Percentiles rank a stretch among this genome's conserved stretches.
These are phyloP conservation scores for Drosophila saltans DNA, from an alignment of 1,140 invertebrate genomes.

Conservation along the genomic window DNA sequence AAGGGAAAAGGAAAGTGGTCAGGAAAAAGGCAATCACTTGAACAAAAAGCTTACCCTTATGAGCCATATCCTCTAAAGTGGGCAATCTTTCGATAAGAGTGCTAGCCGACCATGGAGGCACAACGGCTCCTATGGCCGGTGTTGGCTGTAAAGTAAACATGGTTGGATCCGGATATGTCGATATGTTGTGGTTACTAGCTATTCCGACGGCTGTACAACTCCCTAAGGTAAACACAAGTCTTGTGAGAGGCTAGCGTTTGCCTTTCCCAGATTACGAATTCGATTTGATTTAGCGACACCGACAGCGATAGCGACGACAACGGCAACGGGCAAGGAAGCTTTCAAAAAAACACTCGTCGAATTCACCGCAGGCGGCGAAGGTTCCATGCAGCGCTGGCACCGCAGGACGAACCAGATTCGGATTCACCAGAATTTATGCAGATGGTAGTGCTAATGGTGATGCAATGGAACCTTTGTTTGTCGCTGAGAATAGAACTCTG, in stretches of 20 bases:
- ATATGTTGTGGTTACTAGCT: slow-evolving; percentile 10
- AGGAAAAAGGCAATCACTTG: not conserved
- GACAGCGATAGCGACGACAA: not conserved
- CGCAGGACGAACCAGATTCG: slow-evolving; percentile 9
- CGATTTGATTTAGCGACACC: not conserved
- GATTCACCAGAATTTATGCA: slow-evolving; percentile 36
- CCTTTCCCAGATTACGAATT: not conserved
- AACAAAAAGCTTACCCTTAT: slow-evolving; percentile 68
- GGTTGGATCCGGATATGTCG: slow-evolving; percentile 1
- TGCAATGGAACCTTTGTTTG: slow-evolving; percentile 22
- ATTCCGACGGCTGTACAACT: not conserved
- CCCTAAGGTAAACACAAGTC: not conserved
- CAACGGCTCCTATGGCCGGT: slow-evolving; percentile 68
- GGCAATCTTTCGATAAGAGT: slow-evolving; percentile 76
- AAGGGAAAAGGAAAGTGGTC: too few species aligned
- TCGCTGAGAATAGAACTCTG: not conserved
- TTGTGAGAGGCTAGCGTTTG: not conserved
- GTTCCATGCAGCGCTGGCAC: slow-evolving; percentile 29
- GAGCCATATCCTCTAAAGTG: slow-evolving; percentile 75
- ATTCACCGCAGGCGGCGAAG: slow-evolving; percentile 1
- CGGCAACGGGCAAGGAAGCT: not conserved
- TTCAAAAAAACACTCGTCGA: slow-evolving; percentile 8
- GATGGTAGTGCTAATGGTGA: slow-evolving; percentile 24
- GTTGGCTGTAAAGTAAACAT: slow-evolving; percentile 82
- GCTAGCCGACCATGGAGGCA: slow-evolving; percentile 75